Evolutionary conservation across 2,888 invertebrate genomes (phyloP), one percentile per base, ranked within the genome.

Genomic region (Pollenia griseotomentosa): DNA sequence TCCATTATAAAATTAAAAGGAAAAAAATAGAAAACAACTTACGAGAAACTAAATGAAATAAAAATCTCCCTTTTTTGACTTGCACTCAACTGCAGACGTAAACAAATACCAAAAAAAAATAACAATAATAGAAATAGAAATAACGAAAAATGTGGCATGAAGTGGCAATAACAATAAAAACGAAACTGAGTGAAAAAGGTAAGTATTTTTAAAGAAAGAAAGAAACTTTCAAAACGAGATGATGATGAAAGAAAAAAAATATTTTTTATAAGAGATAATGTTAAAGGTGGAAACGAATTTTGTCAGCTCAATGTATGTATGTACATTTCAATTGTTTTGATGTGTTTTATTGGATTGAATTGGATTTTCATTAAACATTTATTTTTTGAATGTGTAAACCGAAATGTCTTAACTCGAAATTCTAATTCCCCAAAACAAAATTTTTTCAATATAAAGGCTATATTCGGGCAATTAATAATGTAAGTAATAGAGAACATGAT

Each of bases 141-240:
- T 16, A 65, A 73, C 40, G 55, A 71, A 55, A 80, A 82, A 66
- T 74, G 59, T 51, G 74, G 66, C 81, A 82, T 82, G 33, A 81
- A 73, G 81, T 61, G 42, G 75, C 68, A 68, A 68, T 68, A 82
- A 68, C 19, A 75, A 82, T 68, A 82, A 82, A 74, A 82, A 68
- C 44, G 59, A 68, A 82, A 74, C 73, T 73, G 57, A 66, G 57
- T 74, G 57, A 81, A 74, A 59, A 66, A n/a, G 51, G 48, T 16
- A 55, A 55, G 12, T 48, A 63, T 55, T 53, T 44, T 51, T 14
- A 55, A 11, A 33, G 6, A 33, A 6, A 33, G 33, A 53, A 61
- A 53, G 10, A 75, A 75, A 82, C 53, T 82, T 82, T 80, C 71
- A 73, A 57, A 55, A 66, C 73, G 65, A 73, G 46, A 73, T 65